Conservation (phyloP, 2,113 vertebrate genomes). For the Elephantulus edwardii region DNA sequence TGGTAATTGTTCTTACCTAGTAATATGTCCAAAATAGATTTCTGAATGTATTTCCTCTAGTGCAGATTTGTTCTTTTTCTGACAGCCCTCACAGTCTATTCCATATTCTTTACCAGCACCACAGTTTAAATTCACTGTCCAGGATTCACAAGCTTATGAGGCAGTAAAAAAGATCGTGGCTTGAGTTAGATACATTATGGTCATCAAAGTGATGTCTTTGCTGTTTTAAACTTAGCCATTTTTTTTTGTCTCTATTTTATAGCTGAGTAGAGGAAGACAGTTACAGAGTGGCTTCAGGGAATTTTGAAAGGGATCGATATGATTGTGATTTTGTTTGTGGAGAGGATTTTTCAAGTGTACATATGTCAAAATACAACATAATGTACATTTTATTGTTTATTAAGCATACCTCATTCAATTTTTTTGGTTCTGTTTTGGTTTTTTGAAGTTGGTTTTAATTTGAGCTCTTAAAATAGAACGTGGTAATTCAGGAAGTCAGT, state of each 20-base stretch:
- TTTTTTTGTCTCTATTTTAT: background rate
- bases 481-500: background rate
- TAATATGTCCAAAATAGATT: too few species aligned
- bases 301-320: background rate
- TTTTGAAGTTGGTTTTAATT: background rate
- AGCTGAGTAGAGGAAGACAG: background rate
- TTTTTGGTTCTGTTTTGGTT: too few species aligned
- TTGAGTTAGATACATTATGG: background rate
- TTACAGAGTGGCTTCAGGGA: background rate
- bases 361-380: background rate
- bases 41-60: too few species aligned
- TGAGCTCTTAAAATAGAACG: slow-evolving; percentile 4
- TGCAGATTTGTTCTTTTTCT: too few species aligned
- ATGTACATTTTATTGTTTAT: background rate
- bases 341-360: background rate
- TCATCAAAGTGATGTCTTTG: background rate
- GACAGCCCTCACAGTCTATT: background rate
- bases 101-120: background rate
- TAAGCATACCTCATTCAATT: background rate
- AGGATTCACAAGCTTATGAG: background rate
- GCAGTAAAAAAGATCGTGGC: background rate
- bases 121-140: background rate
- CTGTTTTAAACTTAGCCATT: background rate
- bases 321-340: background rate
- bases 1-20: too few species aligned